A percentile compares a stretch with the other conserved stretches of the same genome.
phyloP scores from a whole-genome alignment of 2,797 vertebrate species.

The Enteromius fasciolatus region DNA sequence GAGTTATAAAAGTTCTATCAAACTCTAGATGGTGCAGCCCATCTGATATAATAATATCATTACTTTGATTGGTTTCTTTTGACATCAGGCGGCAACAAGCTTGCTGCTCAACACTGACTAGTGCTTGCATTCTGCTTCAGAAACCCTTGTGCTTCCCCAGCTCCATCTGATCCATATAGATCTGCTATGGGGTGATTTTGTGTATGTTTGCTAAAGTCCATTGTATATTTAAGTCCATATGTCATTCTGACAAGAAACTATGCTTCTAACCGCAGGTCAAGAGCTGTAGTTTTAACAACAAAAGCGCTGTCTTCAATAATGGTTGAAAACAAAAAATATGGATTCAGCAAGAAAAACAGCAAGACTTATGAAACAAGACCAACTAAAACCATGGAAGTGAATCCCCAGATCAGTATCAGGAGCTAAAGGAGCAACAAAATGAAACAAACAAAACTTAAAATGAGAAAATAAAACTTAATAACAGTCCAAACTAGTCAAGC shows the following conservation, averaged over 20 bases:
- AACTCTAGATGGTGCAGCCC: too few species aligned
- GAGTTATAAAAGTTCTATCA: not conserved
- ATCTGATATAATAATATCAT: too few species aligned
- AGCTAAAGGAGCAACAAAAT: not conserved
- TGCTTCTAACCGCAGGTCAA: not conserved
- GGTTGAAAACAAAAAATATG: not conserved
- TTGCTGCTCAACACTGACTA: not conserved
- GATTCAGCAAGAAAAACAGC: not conserved
- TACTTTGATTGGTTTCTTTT: too few species aligned
- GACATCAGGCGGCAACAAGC: too few species aligned
- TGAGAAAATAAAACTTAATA: slow-evolving; percentile 18
- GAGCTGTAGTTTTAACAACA: not conserved
- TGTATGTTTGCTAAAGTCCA: not conserved
- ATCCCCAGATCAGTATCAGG: not conserved
- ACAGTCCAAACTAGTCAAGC: not conserved
- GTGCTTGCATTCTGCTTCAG: not conserved
- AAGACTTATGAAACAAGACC: not conserved
- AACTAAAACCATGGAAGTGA: not conserved
- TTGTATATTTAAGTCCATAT: not conserved
- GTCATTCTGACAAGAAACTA: not conserved
- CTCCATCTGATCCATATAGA: not conserved
- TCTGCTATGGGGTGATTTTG: not conserved
- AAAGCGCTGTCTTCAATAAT: not conserved
- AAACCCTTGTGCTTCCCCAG: not conserved
- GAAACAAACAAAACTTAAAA: not conserved